These are phyloP conservation scores for Darevskia nairensis DNA, from an alignment of 2,797 vertebrate genomes.

Conservation along the genomic window DNA sequence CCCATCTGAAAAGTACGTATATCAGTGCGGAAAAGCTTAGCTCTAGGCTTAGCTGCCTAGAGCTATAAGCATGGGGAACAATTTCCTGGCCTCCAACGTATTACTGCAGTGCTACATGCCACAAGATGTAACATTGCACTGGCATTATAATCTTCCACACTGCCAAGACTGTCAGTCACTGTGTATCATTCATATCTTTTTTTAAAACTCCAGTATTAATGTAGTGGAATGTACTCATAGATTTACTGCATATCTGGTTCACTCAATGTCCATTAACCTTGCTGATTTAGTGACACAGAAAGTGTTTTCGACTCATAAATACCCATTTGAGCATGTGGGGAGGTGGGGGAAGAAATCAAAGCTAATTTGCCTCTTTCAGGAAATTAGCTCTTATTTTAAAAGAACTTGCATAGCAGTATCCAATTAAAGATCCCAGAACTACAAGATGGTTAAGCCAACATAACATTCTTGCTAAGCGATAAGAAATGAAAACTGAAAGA, in stretches of 20 bases:
- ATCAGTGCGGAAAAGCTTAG: background rate
- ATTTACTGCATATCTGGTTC: conserved; percentile 3
- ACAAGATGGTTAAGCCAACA: background rate
- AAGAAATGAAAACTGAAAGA: background rate
- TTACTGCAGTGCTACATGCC: background rate
- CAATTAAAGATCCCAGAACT: background rate
- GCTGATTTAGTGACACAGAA: conserved; percentile 10
- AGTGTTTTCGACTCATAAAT: background rate
- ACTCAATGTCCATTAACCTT: background rate
- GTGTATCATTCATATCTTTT: background rate
- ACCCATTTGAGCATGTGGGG: background rate
- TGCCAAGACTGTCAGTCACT: background rate
- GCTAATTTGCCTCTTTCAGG: conserved; percentile 16
- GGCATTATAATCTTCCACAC: background rate
- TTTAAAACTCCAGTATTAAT: background rate
- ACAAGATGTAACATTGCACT: background rate
- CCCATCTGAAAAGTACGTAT: background rate
- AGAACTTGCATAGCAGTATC: conserved; percentile 7
- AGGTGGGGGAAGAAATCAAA: background rate
- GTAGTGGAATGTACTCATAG: background rate
- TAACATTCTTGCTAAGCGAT: background rate
- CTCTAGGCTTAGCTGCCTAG: background rate
- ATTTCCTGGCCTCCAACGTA: conserved; percentile 6
- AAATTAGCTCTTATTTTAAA: conserved; percentile 28
- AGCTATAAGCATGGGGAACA: background rate